Evolutionary conservation across 2,888 invertebrate genomes (phyloP).

Genomic region (Camptogramma bilineatum): DNA sequence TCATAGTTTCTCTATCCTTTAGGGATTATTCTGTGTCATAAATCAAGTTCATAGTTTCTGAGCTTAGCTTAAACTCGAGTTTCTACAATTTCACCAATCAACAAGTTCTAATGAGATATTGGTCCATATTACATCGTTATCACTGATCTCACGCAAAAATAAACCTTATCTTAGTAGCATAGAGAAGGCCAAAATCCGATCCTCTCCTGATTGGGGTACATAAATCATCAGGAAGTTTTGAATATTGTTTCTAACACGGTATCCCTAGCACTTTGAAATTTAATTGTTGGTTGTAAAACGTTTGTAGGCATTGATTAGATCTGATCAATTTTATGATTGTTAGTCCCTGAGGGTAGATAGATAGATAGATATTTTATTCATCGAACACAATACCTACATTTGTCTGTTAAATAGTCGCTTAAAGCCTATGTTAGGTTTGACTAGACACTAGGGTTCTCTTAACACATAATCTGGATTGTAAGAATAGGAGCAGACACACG

Average conservation of each 20-base stretch:
- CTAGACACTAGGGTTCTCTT: too few species aligned
- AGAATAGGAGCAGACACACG: too few species aligned
- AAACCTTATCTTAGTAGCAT: constrained; percentile 6
- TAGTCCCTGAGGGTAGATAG: too few species aligned
- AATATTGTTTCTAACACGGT: constrained; percentile 30
- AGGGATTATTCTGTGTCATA: neutral
- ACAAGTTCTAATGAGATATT: constrained; percentile 26
- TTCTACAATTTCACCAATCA: constrained; percentile 26
- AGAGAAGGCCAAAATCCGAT: constrained; percentile 8
- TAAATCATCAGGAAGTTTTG: constrained; percentile 27
- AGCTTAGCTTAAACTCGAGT: neutral
- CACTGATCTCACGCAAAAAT: neutral
- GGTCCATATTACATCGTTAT: neutral
- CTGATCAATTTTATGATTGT: neutral
- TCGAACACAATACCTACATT: too few species aligned
- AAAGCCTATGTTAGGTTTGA: too few species aligned
- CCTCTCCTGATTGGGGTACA: constrained; percentile 29
- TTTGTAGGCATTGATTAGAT: neutral
- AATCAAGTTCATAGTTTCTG: neutral
- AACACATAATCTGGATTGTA: too few species aligned
- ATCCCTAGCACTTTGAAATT: neutral
- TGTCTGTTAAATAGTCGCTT: too few species aligned
- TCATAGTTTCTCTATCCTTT: neutral
- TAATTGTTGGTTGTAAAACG: neutral
- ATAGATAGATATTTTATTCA: too few species aligned